Conservation (phyloP, 2,888 invertebrate genomes). For the Pharmacophagus antenor region DNA sequence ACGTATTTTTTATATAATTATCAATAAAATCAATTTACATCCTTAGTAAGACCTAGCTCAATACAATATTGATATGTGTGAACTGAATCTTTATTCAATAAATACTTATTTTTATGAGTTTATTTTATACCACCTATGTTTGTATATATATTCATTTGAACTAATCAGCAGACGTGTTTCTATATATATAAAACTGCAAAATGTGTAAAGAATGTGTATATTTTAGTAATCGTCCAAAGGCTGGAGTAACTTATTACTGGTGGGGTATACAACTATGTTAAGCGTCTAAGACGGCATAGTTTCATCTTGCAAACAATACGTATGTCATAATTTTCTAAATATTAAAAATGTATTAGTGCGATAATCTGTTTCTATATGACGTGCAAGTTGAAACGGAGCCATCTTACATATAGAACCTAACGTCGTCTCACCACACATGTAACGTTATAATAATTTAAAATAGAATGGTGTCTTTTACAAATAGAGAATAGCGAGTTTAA, state of each 20-base stretch:
- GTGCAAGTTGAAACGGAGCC: conserved; percentile 55
- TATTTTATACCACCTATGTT: conserved; percentile 4
- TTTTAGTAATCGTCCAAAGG: conserved; percentile 6
- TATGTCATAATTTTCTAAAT: conserved; percentile 23
- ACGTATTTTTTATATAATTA: too few relatives aligned
- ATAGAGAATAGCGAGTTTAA: conserved; percentile 45
- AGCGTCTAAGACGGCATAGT: conserved; percentile 55
- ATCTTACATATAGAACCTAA: conserved; percentile 61
- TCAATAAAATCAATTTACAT: neutral
- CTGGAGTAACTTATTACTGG: conserved; percentile 37
- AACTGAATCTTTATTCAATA: conserved; percentile 26
- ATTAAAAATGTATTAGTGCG: conserved; percentile 13
- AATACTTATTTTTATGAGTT: conserved; percentile 24
- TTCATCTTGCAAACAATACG: conserved; percentile 49
- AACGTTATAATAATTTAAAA: conserved; percentile 59
- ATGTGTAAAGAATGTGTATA: conserved; percentile 17
- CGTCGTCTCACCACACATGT: conserved; percentile 81
- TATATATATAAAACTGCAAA: neutral
- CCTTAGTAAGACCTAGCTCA: neutral
- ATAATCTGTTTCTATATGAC: conserved; percentile 26
- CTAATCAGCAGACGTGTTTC: conserved; percentile 6
- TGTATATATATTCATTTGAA: conserved; percentile 12
- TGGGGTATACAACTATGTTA: conserved; percentile 45
- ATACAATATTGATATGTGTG: conserved; percentile 30
- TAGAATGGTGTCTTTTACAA: conserved; percentile 62